Evolutionary conservation across 2,113 vertebrate species (phyloP).

Genomic region (Gallinago paraguaiae): DNA sequence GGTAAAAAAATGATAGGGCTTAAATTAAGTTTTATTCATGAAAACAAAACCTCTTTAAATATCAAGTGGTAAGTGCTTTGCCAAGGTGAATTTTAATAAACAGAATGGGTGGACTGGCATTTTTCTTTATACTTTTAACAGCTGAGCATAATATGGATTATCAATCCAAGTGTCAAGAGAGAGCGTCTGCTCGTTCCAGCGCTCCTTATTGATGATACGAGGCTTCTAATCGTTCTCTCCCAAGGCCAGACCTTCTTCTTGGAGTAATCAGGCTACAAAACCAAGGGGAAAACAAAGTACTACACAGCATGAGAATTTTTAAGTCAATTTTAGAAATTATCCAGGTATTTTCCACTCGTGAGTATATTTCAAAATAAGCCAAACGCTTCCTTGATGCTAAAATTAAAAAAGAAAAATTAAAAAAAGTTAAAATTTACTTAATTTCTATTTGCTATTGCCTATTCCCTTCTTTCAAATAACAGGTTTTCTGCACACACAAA

Average conservation of each 20-base stretch:
- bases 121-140: background rate
- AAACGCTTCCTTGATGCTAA: background rate
- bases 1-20: background rate
- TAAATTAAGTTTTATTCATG: background rate
- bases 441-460: background rate
- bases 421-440: background rate
- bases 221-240: background rate
- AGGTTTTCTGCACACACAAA: background rate
- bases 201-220: background rate
- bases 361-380: background rate
- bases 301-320: background rate
- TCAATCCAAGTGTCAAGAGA: background rate
- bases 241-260: background rate
- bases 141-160: background rate
- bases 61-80: background rate
- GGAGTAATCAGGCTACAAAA: background rate
- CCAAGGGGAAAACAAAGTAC: background rate
- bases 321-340: background rate
- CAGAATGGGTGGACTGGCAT: background rate
- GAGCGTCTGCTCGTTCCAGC: background rate
- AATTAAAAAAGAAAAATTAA: background rate
- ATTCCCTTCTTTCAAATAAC: background rate
- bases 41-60: background rate
- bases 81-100: background rate
- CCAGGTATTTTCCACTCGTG: background rate